Evolutionary conservation across 2,888 invertebrate genomes (phyloP).

Genomic region (Pseudococcus jackbeardsleyi): DNA sequence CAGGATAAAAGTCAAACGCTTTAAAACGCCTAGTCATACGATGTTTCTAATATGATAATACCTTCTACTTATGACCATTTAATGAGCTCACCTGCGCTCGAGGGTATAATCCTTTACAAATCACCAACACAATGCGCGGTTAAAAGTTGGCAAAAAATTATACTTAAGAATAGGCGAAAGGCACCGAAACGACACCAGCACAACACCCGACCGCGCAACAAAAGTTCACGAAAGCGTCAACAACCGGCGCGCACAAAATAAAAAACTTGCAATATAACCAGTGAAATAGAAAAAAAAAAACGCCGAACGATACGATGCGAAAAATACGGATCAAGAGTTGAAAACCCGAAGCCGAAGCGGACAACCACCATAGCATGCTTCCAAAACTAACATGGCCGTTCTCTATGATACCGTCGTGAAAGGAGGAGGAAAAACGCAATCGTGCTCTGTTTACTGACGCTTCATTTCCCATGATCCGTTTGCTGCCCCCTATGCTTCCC

Average conservation of each 20-base stretch:
- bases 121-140: constrained; percentile 31
- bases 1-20: background rate
- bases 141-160: background rate
- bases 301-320: background rate
- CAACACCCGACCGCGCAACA: constrained; percentile 14
- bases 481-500: constrained; percentile 57
- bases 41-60: constrained; percentile 40
- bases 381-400: constrained; percentile 64
- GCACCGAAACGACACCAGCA: background rate
- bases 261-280: constrained; percentile 16
- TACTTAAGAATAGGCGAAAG: background rate
- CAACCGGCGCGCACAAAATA: constrained; percentile 50
- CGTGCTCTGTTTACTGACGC: constrained; percentile 64
- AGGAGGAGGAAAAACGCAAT: constrained; percentile 65
- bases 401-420: constrained; percentile 56
- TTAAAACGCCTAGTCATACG: constrained; percentile 56
- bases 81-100: constrained; percentile 57
- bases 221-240: constrained; percentile 34
- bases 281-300: background rate
- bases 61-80: constrained; percentile 36
- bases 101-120: constrained; percentile 52
- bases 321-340: constrained; percentile 33
- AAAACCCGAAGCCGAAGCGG: constrained; percentile 31
- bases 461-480: constrained; percentile 65
- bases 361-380: constrained; percentile 60